These are phyloP conservation scores for Mesorhabditis sp. DNA, from an alignment of 2,888 invertebrate genomes.

Conservation along the genomic window DNA sequence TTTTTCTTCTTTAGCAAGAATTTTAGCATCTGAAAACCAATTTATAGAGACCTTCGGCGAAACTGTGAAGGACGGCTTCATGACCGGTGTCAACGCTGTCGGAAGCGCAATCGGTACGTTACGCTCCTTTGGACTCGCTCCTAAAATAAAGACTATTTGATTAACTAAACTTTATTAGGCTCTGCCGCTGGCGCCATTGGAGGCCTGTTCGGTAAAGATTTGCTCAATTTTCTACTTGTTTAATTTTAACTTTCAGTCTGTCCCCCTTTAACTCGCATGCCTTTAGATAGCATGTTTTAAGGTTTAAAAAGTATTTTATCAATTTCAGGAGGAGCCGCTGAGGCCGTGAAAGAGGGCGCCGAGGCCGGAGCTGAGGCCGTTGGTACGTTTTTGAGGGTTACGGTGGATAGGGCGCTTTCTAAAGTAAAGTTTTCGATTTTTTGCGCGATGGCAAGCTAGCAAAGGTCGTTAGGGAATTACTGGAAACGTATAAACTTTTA, in stretches of 20 bases:
- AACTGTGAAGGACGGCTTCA: background rate
- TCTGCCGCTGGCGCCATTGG: background rate
- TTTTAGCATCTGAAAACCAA: background rate
- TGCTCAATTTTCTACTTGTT: no score
- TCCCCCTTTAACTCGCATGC: no score
- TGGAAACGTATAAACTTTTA: no score
- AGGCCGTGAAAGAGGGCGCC: slow-evolving; percentile 1
- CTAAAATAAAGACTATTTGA: no score
- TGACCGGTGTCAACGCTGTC: background rate
- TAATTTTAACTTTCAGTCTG: no score
- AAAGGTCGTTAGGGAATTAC: no score
- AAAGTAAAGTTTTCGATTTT: no score
- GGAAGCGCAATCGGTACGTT: slow-evolving; percentile 2
- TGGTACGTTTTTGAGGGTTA: background rate
- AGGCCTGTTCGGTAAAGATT: background rate
- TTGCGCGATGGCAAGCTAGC: no score
- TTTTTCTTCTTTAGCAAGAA: background rate
- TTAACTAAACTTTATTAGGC: background rate
- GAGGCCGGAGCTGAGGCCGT: background rate
- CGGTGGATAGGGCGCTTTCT: no score
- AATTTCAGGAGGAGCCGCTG: background rate
- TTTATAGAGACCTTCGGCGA: background rate
- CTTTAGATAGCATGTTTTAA: no score
- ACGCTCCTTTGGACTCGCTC: background rate
- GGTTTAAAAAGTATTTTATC: background rate